These are phyloP conservation scores for Caerostris extrusa DNA, from an alignment of 1,140 invertebrate genomes.

Conservation along the genomic window DNA sequence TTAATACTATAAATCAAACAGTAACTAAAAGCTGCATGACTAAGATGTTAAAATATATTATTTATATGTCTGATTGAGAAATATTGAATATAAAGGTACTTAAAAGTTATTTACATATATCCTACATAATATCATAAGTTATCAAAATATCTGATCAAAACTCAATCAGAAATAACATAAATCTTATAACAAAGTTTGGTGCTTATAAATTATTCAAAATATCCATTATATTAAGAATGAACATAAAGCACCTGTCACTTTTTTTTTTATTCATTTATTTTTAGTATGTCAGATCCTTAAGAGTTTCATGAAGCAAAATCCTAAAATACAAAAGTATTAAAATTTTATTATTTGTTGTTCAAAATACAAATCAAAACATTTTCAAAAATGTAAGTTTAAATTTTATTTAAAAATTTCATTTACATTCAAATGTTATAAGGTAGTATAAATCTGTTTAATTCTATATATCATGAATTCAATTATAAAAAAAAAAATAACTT, in stretches of 20 bases:
- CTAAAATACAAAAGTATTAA: background rate
- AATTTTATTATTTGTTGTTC: too few relatives aligned
- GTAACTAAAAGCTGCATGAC: constrained; percentile 7
- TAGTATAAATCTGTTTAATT: too few relatives aligned
- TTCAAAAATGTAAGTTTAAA: too few relatives aligned
- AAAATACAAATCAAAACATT: too few relatives aligned
- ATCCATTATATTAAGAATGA: background rate
- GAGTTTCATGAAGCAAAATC: background rate
- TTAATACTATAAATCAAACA: constrained; percentile 2
- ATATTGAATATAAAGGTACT: background rate
- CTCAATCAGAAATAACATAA: background rate
- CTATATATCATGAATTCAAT: too few relatives aligned
- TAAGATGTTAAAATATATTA: constrained; percentile 14
- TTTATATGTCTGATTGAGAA: background rate
- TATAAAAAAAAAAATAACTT: too few relatives aligned
- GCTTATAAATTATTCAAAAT: background rate
- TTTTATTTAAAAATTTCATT: too few relatives aligned
- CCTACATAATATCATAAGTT: background rate
- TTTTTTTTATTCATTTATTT: background rate
- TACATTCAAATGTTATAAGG: too few relatives aligned
- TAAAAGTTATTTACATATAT: constrained; percentile 36
- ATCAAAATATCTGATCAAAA: background rate
- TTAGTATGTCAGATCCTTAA: background rate
- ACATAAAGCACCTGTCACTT: background rate
- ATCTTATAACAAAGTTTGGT: background rate